These are phyloP conservation scores for Patella ulyssiponensis DNA, from an alignment of 2,888 invertebrate genomes.

Conservation along the genomic window DNA sequence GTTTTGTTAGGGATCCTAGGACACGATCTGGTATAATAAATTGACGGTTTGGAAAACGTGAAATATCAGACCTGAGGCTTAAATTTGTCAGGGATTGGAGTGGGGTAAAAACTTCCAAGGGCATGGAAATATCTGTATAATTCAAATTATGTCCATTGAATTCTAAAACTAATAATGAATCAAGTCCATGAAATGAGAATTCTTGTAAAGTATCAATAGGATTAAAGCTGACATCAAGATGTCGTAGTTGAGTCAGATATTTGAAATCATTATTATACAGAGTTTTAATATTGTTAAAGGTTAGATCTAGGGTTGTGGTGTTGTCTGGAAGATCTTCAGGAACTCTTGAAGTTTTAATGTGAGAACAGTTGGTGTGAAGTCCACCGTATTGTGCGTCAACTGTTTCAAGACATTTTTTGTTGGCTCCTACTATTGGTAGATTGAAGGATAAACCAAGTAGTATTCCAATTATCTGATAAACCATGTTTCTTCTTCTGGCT, in stretches of 20 bases:
- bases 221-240: slow-evolving; percentile 4
- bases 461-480: too few relatives aligned
- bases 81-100: not conserved
- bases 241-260: not conserved
- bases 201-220: not conserved
- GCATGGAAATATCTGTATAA: not conserved
- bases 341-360: not conserved
- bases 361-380: not conserved
- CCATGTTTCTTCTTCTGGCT: too few relatives aligned
- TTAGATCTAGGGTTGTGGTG: not conserved
- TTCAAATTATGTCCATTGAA: not conserved
- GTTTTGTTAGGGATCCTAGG: not conserved
- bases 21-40: not conserved
- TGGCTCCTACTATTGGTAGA: too few relatives aligned
- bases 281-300: not conserved
- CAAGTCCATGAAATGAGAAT: not conserved
- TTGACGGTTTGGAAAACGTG: not conserved
- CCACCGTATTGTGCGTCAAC: too few relatives aligned
- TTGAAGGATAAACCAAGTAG: too few relatives aligned
- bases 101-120: not conserved
- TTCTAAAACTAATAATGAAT: not conserved
- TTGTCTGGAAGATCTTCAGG: not conserved
- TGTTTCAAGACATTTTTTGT: too few relatives aligned
- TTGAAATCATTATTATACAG: slow-evolving; percentile 2
- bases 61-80: not conserved